Evolutionary conservation across 2,888 invertebrate genomes (phyloP), one percentile per base, ranked within the genome.

Genomic region (Oxycera nigricornis): DNA sequence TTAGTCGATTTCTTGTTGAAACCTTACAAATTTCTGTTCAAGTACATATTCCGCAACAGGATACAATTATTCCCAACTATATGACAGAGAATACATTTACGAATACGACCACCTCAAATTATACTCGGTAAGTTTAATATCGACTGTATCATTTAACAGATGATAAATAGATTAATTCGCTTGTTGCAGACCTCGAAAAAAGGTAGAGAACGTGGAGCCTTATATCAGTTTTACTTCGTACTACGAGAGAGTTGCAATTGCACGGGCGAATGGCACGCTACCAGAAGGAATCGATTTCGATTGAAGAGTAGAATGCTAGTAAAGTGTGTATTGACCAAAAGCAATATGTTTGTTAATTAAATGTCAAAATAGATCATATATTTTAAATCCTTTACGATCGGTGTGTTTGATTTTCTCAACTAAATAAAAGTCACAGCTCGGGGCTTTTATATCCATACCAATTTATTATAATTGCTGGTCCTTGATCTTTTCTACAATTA

Each of bases 191-290:
- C 70, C 82, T 0, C 80, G 83, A 39, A 82, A 83, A 30, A 85
- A 73, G 3, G 73, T 83, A 46, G 91, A 92, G 80, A 89, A 89
- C 80, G 91, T 96, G 1, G 89, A 90, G 72, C 89, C 94, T 0
- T 96, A 96, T 82, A 94, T 96, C 0, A 92, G 94, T 83, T 96
- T 96, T 83, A 87, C 91, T 0, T 91, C 91, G 80, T 96, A 92
- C 86, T 94, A 91, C 79, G 88, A 88, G 75, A 92, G 91, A 81
- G 89, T 93, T 0, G 90, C 91, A 46, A 89, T 88, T 77, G 92
- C 92, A 1, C 87, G 88, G 77, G 86, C 86, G 76, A 90, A 90
- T 79, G 92, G 92, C 0, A 90, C 89, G 0, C 81, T 93, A 74
- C 92, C 93, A 1, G 86, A 87, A 77, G 90, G 88, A 80, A 89